These are phyloP conservation scores for Cepaea nemoralis DNA, from an alignment of 1,140 invertebrate species.

Conservation along the genomic window DNA sequence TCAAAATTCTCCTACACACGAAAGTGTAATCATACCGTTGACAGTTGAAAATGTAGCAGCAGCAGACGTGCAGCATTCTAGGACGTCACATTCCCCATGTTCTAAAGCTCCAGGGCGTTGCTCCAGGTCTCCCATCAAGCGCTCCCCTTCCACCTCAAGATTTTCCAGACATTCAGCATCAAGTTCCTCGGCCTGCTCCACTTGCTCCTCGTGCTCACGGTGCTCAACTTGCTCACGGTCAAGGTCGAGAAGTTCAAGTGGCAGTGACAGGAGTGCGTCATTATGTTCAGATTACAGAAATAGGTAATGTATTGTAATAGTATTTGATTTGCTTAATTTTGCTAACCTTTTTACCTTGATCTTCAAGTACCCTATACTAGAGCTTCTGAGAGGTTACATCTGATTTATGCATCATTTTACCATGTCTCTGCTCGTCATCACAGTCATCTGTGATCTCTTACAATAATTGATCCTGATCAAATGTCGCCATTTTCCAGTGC, in stretches of 20 bases:
- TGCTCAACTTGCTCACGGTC: constrained; percentile 52
- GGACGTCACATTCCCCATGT: background rate
- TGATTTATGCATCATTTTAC: no score
- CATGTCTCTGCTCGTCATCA: no score
- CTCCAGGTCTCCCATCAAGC: background rate
- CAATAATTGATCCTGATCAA: no score
- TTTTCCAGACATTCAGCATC: constrained; percentile 52
- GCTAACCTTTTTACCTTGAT: no score
- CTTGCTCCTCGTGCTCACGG: constrained; percentile 42
- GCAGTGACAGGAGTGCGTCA: constrained; percentile 10
- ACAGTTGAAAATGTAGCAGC: background rate
- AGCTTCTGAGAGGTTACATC: no score
- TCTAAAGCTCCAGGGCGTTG: constrained; percentile 29
- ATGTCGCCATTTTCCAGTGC: no score
- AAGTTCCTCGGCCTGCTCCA: constrained; percentile 43
- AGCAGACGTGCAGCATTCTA: background rate
- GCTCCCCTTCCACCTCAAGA: constrained; percentile 37
- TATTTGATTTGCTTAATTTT: no score
- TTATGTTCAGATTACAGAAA: background rate
- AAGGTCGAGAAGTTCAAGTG: constrained; percentile 34
- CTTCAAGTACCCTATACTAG: no score
- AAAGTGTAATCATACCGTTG: background rate
- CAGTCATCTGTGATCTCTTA: no score
- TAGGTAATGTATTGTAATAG: background rate
- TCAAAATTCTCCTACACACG: background rate